Conservation (phyloP, 2,888 invertebrate species). For the Hypolimnas misippus region DNA sequence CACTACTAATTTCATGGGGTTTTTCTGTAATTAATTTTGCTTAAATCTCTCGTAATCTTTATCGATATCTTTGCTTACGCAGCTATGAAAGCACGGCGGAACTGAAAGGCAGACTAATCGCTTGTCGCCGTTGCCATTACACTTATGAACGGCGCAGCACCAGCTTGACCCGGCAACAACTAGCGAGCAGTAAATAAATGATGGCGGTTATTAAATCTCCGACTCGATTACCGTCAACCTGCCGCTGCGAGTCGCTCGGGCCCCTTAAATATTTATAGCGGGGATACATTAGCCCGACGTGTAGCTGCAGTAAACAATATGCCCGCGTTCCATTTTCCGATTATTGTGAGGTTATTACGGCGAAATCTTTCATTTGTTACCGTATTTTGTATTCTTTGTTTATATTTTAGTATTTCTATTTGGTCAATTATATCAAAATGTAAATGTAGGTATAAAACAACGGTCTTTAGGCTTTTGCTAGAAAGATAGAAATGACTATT, state of each 20-base stretch:
- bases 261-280: slow-evolving; percentile 12
- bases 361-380: background rate
- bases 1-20: too few relatives aligned
- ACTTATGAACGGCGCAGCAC: background rate
- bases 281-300: slow-evolving; percentile 1
- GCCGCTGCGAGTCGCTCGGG: background rate
- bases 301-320: background rate
- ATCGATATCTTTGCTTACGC: background rate
- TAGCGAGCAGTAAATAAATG: slow-evolving; percentile 27
- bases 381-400: background rate
- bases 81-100: background rate
- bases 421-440: background rate
- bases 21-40: too few relatives aligned
- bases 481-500: too few relatives aligned
- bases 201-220: slow-evolving; percentile 23
- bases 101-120: slow-evolving; percentile 7
- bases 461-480: too few relatives aligned
- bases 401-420: background rate
- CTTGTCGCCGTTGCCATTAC: slow-evolving; percentile 10
- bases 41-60: background rate
- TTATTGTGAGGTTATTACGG: background rate
- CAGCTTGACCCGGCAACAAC: slow-evolving; percentile 9
- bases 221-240: slow-evolving; percentile 18
- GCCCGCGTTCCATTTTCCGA: background rate
- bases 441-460: too few relatives aligned